Evolutionary conservation across 2,113 vertebrate species (phyloP).

Genomic region (Heptranchias perlo): DNA sequence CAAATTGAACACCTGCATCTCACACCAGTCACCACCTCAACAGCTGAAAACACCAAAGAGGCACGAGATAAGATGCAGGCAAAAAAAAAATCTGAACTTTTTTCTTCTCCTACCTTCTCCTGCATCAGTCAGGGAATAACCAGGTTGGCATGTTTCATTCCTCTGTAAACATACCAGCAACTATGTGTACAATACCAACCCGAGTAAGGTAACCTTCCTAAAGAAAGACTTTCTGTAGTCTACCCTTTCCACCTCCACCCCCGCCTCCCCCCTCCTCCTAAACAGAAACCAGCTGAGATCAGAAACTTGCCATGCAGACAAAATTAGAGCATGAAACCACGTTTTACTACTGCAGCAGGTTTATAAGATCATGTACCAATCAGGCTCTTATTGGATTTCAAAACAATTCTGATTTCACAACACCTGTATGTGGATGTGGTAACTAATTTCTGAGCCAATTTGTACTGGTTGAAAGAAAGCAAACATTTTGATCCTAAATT

Average conservation of each 20-base stretch:
- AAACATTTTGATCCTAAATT: not conserved
- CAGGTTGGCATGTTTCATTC: not conserved
- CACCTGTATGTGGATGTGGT: not conserved
- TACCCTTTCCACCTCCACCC: not conserved
- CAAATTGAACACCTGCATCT: not conserved
- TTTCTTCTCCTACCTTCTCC: not conserved
- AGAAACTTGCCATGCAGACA: not conserved
- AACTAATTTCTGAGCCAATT: not conserved
- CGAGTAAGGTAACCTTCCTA: not conserved
- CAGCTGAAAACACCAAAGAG: not conserved
- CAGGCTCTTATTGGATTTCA: not conserved
- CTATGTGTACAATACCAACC: not conserved
- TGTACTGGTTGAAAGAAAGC: not conserved
- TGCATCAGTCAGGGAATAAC: not conserved
- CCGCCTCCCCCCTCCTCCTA: not conserved
- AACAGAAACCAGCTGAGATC: not conserved
- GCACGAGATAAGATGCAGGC: not conserved
- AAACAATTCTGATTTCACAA: not conserved
- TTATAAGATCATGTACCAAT: not conserved
- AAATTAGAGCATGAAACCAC: not conserved
- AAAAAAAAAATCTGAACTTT: not conserved
- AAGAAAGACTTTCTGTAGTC: not conserved
- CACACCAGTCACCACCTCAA: not conserved
- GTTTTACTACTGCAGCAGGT: not conserved
- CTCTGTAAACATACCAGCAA: no score